Evolutionary conservation across 2,797 vertebrate genomes (phyloP).

Genomic region (Carcharodon carcharias): DNA sequence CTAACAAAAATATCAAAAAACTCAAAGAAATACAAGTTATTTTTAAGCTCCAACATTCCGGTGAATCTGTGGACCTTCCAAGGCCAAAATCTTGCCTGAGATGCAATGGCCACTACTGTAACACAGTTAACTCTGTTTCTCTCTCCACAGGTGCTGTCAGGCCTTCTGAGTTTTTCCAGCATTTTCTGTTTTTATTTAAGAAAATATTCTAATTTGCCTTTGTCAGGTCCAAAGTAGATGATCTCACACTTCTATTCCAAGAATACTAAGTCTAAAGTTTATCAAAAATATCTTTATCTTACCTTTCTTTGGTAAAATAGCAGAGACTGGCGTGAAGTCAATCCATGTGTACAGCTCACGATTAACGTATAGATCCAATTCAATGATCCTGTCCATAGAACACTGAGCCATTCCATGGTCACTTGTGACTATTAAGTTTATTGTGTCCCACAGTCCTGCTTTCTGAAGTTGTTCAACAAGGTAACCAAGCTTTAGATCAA

Average conservation of each 20-base stretch:
- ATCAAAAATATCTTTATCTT: constrained; percentile 41
- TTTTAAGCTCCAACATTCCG: not conserved
- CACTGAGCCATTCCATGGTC: constrained; percentile 85
- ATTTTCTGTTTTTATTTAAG: not conserved
- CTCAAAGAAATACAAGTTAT: too few species aligned
- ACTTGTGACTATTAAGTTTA: constrained; percentile 84
- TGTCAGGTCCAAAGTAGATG: not conserved
- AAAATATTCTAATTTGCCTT: not conserved
- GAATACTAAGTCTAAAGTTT: not conserved
- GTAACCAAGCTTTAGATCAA: constrained; percentile 77
- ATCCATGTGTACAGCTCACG: constrained; percentile 72
- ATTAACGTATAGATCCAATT: constrained; percentile 72
- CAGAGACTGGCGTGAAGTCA: constrained; percentile 76
- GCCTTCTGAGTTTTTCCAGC: too few species aligned
- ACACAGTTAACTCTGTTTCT: not conserved
- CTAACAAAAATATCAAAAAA: too few species aligned
- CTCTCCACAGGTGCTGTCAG: too few species aligned
- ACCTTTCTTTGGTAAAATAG: constrained; percentile 81
- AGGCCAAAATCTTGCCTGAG: not conserved
- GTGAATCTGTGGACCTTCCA: not conserved
- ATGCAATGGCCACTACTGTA: not conserved
- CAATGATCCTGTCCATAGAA: constrained; percentile 69
- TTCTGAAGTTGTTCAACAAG: constrained; percentile 68
- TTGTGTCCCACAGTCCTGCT: constrained; percentile 61
- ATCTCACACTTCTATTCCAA: not conserved